Base-by-base conservation (phyloP, 2,888 invertebrate species). In the Thecophora atra region DNA sequence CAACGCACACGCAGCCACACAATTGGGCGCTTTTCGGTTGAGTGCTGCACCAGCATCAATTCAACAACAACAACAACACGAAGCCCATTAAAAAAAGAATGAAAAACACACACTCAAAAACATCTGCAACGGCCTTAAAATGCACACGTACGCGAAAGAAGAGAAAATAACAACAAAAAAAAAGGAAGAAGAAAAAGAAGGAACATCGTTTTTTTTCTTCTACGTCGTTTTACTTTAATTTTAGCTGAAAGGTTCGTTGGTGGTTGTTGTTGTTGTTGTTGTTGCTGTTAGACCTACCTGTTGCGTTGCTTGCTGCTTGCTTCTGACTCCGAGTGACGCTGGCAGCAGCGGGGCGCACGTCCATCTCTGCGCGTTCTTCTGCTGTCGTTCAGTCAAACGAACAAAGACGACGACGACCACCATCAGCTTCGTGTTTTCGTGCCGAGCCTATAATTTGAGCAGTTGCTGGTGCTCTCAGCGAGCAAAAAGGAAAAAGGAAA, bases 391-490 rank as follows among this genome's bases (percentile, higher is more conserved):
- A 44, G 44, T 44, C 44, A 63, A 21, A 42, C 15, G 21, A 19
- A 51, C 11, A 15, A 44, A 64, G 64, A 51, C 15, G 11, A 21
- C 73, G 44, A 68, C 73, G 74, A 75, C 70, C 70, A 73, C 64
- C 67, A 67, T 58, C 62, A 56, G 44, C 28, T 62, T 71, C 44
- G 62, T 60, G 51, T 62, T 56, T 70, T 70, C 76, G 72, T 76
- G 76, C 74, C 77, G 73, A 73, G 75, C 76, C 77, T 78, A 77
- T 76, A 78, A 77, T 78, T 77, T 75, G 44, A 73, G 76, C 76
- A 75, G 73, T 74, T 75, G 72, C 76, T 70, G 76, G 74, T 73
- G 74, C 72, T 70, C 75, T 72, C 71, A 73, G 73, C n/a, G 70
- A 76, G 75, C 73, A 71, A 64, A 60, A 65, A 72, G 63, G 69